Percentiles rank a stretch among this genome's conserved stretches.
Conservation (phyloP, 2,888 invertebrate genomes). For the Lasiommata megera region DNA sequence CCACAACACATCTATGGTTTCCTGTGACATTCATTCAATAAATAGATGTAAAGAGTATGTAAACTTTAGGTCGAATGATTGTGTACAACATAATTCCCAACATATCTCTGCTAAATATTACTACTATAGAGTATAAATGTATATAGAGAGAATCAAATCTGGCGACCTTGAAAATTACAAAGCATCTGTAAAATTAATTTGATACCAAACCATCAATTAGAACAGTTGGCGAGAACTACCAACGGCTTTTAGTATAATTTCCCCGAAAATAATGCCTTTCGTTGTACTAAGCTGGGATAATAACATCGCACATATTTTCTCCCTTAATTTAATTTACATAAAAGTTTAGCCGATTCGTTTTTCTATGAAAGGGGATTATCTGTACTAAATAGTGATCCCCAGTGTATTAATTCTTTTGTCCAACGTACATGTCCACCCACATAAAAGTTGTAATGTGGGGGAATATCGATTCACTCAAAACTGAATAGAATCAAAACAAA, state of each 20-base stretch:
- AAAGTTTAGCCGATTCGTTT: constrained; percentile 69
- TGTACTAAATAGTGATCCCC: constrained; percentile 66
- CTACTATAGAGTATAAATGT: no score
- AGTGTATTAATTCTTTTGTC: constrained; percentile 61
- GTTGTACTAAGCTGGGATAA: constrained; percentile 48
- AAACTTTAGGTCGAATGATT: no score
- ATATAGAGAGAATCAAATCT: no score
- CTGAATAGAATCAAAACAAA: constrained; percentile 17
- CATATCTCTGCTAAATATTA: no score
- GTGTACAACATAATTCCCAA: no score
- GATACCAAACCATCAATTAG: not conserved
- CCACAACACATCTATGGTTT: no score
- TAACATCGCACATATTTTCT: constrained; percentile 48
- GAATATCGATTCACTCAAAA: constrained; percentile 20
- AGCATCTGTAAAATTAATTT: not conserved
- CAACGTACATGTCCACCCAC: constrained; percentile 35
- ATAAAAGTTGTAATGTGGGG: constrained; percentile 30
- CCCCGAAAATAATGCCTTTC: constrained; percentile 52
- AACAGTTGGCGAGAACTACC: constrained; percentile 55
- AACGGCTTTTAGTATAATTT: constrained; percentile 45
- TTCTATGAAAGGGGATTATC: constrained; percentile 76
- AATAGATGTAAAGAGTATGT: no score
- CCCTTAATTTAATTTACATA: constrained; percentile 76
- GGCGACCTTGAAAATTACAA: not conserved
- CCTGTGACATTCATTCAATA: no score